Conservation (phyloP, 2,113 vertebrate species). For the Pithys albifrons region DNA sequence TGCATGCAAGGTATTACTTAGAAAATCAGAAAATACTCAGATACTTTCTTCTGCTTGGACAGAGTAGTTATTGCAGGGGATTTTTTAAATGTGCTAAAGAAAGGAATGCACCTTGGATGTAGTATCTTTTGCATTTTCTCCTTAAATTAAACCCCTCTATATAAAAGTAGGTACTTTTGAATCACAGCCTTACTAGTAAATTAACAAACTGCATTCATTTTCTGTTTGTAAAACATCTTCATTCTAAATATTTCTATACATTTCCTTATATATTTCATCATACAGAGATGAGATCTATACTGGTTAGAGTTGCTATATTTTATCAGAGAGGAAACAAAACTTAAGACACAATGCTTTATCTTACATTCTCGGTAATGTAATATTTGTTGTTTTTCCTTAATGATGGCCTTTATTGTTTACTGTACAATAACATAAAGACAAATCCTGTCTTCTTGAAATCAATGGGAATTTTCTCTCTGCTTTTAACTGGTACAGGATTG, state of each 20-base stretch:
- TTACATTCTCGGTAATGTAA: neutral
- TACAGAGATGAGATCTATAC: neutral
- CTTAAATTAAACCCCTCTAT: neutral
- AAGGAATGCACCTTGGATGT: constrained; percentile 54
- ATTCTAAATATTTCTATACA: neutral
- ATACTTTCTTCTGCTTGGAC: neutral
- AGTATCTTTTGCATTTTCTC: neutral
- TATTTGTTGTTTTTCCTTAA: neutral
- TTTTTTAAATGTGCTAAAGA: neutral
- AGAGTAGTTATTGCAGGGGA: neutral
- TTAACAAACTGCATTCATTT: constrained; percentile 22
- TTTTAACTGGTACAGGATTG: neutral
- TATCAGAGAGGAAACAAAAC: neutral
- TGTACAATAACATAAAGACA: neutral
- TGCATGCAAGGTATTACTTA: neutral
- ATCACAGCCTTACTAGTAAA: neutral
- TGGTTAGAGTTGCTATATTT: neutral
- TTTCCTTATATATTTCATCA: neutral
- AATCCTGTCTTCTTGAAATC: neutral
- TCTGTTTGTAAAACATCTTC: neutral
- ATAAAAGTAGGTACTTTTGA: neutral
- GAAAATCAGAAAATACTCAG: neutral
- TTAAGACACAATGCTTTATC: neutral
- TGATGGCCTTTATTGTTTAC: neutral
- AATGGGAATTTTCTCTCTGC: neutral